Base-by-base conservation (phyloP, 2,888 invertebrate species). In the Germaria angustata region DNA sequence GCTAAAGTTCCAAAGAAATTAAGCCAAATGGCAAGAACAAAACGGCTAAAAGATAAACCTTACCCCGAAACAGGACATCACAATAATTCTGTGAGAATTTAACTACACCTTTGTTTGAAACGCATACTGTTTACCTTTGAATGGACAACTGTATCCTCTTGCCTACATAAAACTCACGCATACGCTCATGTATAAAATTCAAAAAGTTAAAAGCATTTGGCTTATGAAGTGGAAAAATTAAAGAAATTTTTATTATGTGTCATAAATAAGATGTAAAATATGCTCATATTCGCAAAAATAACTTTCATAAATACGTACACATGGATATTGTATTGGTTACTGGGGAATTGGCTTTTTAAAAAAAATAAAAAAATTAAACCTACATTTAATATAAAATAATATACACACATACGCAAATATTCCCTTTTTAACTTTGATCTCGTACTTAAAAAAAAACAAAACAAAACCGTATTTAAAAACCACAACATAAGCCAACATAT, bases 181-280 rank as follows among this genome's bases (percentile, higher is more conserved):
- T 20, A 17, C 0, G 8, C 2, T 44, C 8, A n/a, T n/a, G n/a
- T n/a, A 22, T 1, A 34, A 41, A 36, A 22, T 28, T 39, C 11
- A 34, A 49, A 15, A 44, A 36, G 32, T 49, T 55, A 51, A 51
- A 69, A 46, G 41, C 7, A 20, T 46, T 36, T 36, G 39, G 57
- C 65, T 65, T 72, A 46, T 49, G 39, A 55, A 36, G 46, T 20
- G 9, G 15, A 34, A 63, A 76, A 65, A 51, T 57, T 71, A 39
- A 44, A 66, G 39, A 72, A 72, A 77, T 55, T 81, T 72, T 66
- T 81, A 77, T 72, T 41, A 77, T 68, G 77, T 81, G 72, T 68
- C 77, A 81, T 81, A 77, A 77, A 81, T 63, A 77, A 77, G 72
- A 81, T 77, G 68, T 81, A 61, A 81, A 72, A 81, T 66, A 71